Evolutionary conservation across 2,113 vertebrate species (phyloP).

Genomic region (Cyanistes caeruleus): DNA sequence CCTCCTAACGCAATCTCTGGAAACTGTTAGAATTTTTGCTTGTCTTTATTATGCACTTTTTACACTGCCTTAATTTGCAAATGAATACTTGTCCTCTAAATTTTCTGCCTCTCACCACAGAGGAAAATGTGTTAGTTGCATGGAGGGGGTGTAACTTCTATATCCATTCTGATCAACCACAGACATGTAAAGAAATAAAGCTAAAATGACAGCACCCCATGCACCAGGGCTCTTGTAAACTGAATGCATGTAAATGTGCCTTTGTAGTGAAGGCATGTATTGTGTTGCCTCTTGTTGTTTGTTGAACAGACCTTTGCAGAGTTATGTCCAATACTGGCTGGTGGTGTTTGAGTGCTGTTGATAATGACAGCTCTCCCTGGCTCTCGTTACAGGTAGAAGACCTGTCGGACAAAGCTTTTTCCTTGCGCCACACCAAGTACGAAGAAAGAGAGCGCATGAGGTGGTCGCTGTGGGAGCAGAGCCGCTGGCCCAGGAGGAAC

Average conservation of each 20-base stretch:
- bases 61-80: background rate
- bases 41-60: background rate
- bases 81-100: background rate
- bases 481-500: slow-evolving; percentile 78
- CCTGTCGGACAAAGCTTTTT: slow-evolving; percentile 78
- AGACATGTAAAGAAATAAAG: background rate
- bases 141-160: background rate
- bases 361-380: background rate
- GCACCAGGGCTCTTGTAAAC: background rate
- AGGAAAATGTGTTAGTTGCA: background rate
- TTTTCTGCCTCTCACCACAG: background rate
- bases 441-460: slow-evolving; percentile 75
- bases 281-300: background rate
- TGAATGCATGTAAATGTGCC: background rate
- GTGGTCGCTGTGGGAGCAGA: slow-evolving; percentile 83
- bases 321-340: accelerated
- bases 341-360: background rate
- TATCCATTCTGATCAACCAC: background rate
- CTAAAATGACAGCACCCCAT: background rate
- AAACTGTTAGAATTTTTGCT: background rate
- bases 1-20: background rate
- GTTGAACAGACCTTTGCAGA: background rate
- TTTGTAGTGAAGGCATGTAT: background rate
- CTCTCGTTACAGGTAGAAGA: slow-evolving; percentile 75
- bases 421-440: slow-evolving; percentile 73